These are phyloP conservation scores for Vulpes ferrilata DNA, from an alignment of 2,113 vertebrate species.

Conservation along the genomic window DNA sequence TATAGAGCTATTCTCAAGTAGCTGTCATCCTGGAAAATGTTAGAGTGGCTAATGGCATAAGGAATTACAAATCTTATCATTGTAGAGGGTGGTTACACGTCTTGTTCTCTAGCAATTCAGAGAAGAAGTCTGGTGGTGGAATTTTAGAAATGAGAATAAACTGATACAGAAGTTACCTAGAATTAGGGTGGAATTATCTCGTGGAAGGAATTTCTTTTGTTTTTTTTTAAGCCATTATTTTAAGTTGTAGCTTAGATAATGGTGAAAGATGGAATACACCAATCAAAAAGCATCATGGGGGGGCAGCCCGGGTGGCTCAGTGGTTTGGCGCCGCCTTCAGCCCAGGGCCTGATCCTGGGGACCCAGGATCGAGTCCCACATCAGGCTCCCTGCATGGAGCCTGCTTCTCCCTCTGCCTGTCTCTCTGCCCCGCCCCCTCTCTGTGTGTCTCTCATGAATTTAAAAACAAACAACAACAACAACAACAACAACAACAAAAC, in stretches of 20 bases:
- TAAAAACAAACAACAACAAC: too few relatives aligned
- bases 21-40: neutral
- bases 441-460: too few relatives aligned
- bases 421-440: too few relatives aligned
- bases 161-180: neutral
- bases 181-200: neutral
- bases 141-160: neutral
- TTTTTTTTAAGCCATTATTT: neutral
- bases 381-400: too few relatives aligned
- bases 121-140: neutral
- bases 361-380: too few relatives aligned
- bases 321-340: too few relatives aligned
- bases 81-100: neutral
- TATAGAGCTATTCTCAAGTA: neutral
- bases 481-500: too few relatives aligned
- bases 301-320: too few relatives aligned
- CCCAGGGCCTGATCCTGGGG: too few relatives aligned
- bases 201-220: neutral
- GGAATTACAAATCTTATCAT: constrained; percentile 5
- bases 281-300: neutral
- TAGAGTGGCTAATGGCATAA: constrained; percentile 23
- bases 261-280: neutral
- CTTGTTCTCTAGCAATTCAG: neutral
- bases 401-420: too few relatives aligned
- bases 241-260: constrained; percentile 20